Evolutionary conservation across 64 coral and sea anemone species (phyloP).

Genomic region (Pocillopora damicornis): DNA sequence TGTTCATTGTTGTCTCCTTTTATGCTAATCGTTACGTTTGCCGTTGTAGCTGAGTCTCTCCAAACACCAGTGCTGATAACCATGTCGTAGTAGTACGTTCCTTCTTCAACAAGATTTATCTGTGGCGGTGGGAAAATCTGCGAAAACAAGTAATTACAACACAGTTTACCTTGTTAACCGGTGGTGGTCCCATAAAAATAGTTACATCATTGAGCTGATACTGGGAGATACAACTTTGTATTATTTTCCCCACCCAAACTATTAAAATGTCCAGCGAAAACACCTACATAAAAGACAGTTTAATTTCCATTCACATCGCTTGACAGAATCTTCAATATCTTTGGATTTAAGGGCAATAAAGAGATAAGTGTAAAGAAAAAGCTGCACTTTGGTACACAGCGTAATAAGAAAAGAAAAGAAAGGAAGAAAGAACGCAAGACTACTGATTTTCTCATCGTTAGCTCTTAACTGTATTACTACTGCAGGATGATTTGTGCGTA

Average conservation of each 20-base stretch:
- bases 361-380: too few species aligned
- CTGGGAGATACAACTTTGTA: too few species aligned
- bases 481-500: too few species aligned
- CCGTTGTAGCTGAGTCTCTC: slow-evolving; percentile 41
- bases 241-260: too few species aligned
- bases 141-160: not conserved
- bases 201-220: too few species aligned
- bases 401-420: slow-evolving; percentile 43
- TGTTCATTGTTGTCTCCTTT: not conserved
- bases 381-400: too few species aligned
- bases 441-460: not conserved
- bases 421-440: slow-evolving; percentile 27
- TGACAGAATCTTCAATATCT: too few species aligned
- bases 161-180: not conserved
- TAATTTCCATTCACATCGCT: too few species aligned
- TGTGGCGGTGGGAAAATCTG: slow-evolving; percentile 1
- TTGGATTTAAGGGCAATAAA: too few species aligned
- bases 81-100: slow-evolving; percentile 10
- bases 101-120: slow-evolving; percentile 3
- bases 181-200: not conserved
- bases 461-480: too few species aligned
- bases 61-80: slow-evolving; percentile 18
- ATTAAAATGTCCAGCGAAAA: too few species aligned
- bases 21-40: slow-evolving; percentile 18
- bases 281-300: too few species aligned